These are phyloP conservation scores for Drosophila ironensis DNA, from an alignment of 1,140 invertebrate genomes.

Conservation along the genomic window DNA sequence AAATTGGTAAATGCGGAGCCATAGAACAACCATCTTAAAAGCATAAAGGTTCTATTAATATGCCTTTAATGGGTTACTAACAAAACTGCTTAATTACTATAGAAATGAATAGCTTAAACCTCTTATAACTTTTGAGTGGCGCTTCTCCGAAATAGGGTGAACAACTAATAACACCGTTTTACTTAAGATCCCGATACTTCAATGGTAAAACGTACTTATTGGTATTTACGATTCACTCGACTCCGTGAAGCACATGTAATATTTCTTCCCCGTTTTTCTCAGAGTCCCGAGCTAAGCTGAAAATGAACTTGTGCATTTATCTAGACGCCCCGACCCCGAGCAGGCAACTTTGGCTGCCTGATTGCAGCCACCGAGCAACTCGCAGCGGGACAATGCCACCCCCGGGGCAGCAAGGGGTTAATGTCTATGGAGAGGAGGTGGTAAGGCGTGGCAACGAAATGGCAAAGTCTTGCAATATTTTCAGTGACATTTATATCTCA, in stretches of 20 bases:
- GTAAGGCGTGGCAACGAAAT: constrained; percentile 4
- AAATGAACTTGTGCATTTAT: constrained; percentile 80
- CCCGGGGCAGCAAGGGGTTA: background rate
- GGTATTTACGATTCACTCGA: too few relatives aligned
- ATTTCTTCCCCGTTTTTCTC: background rate
- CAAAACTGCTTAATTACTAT: too few relatives aligned
- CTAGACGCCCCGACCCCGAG: constrained; percentile 52
- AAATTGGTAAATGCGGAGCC: too few relatives aligned
- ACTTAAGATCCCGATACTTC: too few relatives aligned
- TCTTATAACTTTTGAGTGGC: too few relatives aligned
- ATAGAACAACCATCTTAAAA: too few relatives aligned
- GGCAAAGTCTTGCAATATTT: constrained; percentile 66
- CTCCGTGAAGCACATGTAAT: background rate
- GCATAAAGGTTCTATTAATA: too few relatives aligned
- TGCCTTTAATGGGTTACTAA: too few relatives aligned
- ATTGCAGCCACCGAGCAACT: constrained; percentile 48
- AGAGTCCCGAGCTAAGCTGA: constrained; percentile 47
- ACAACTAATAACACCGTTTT: too few relatives aligned
- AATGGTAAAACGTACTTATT: too few relatives aligned
- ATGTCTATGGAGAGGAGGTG: constrained; percentile 7
- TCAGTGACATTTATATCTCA: constrained; percentile 72
- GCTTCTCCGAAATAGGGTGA: too few relatives aligned
- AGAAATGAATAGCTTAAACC: too few relatives aligned
- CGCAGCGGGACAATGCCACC: constrained; percentile 44
- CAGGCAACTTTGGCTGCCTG: constrained; percentile 61